A percentile compares a stretch with the other conserved stretches of the same genome.
Conservation (phyloP, 1,140 invertebrate genomes). For the Prorops nasuta region DNA sequence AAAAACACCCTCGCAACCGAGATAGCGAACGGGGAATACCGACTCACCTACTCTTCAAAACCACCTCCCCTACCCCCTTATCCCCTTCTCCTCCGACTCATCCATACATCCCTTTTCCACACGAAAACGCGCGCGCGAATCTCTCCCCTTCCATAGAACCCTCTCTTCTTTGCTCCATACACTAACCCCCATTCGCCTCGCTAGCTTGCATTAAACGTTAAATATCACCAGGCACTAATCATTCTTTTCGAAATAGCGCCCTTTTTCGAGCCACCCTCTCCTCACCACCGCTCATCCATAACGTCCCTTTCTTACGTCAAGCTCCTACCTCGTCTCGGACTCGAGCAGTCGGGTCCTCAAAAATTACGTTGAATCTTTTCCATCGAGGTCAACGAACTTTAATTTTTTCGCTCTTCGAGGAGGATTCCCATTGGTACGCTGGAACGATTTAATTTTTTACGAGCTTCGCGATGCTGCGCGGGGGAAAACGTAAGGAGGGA, state of each 20-base stretch:
- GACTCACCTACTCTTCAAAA: slow-evolving; percentile 24
- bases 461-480: no score
- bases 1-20: slow-evolving; percentile 57
- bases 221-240: slow-evolving; percentile 49
- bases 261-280: no score
- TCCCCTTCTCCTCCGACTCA: slow-evolving; percentile 17
- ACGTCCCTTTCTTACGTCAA: no score
- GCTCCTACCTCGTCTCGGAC: no score
- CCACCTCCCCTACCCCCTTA: slow-evolving; percentile 24
- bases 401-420: no score
- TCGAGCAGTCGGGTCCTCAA: no score
- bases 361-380: no score
- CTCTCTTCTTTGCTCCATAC: slow-evolving; percentile 9
- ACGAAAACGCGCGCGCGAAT: slow-evolving; percentile 1
- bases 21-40: slow-evolving; percentile 44
- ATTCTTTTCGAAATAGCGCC: slow-evolving; percentile 37
- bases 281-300: no score
- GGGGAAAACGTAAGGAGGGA: no score
- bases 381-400: no score
- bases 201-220: slow-evolving; percentile 52
- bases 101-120: slow-evolving; percentile 22
- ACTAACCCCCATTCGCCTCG: slow-evolving; percentile 27
- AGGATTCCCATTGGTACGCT: no score
- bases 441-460: no score
- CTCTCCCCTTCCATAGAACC: slow-evolving; percentile 4